Evolutionary conservation across 2,888 invertebrate species (phyloP), one percentile per base, ranked within the genome.

Genomic region (Miltochrista miniata): DNA sequence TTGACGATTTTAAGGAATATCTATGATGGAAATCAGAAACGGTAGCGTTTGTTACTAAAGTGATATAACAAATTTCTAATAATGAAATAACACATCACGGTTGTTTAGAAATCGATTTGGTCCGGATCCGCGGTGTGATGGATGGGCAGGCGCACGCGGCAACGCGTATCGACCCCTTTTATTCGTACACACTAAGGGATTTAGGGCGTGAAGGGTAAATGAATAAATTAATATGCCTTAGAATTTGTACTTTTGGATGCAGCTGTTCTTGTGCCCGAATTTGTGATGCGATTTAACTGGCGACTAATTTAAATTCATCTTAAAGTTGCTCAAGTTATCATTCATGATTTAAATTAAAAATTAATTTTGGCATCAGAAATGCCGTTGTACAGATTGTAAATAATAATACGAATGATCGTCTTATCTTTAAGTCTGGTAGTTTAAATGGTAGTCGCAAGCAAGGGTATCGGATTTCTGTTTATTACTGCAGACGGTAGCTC

Each of bases 171-270:
- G 75, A 73, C 74, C 83, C 84, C 78, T 81, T 76, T 74, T 61
- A 66, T 68, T 66, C 70, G 63, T 68, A 70, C 67, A 64, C 56
- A 67, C 59, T 65, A 65, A 63, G 67, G 72, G 79, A 81, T 84
- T 82, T 83, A 72, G 85, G 90, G 90, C 90, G 91, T 87, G 90
- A 89, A 87, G 90, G 86, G 88, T 84, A 83, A 80, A 87, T 87
- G 83, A 88, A 89, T 90, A 89, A 81, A 84, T 87, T 85, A 84
- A 85, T 79, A 76, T 61, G 68, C 72, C 78, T 77, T 76, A 78
- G 75, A 81, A 81, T 76, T 78, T 70, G 64, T 66, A 68, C 69
- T 74, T 67, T 64, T 60, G 55, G 59, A 60, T 69, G 90, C 90
- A 90, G 90, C 90, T 90, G 90, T 81, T 76, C 54, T 49, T 55